Base-by-base conservation (phyloP, 2,113 vertebrate genomes). In the Xiphophorus couchianus region DNA sequence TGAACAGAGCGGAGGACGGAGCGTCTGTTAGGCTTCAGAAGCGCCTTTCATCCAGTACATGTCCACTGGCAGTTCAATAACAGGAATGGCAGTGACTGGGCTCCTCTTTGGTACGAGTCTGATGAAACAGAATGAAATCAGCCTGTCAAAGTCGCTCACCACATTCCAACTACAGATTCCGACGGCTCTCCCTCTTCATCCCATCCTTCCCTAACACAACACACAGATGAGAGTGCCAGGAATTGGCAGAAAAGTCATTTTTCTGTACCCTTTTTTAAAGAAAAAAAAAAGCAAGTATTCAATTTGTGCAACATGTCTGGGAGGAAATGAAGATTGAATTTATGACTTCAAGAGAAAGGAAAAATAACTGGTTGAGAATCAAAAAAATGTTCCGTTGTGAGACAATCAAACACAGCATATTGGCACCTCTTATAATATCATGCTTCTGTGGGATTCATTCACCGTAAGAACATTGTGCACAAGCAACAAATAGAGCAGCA, bases 51-150 rank as follows among this genome's bases (percentile, higher is more conserved):
- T 31, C 28, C 44, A 74, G 39, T 42, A 11, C 17, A 42, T 74
- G 87, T 84, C 86, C 80, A 60, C 58, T 6, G 28, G 83, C 83
- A 71, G 70, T 66, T 64, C 75, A 67, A 65, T 54, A 67, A 58
- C 58, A 69, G 75, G 39, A 63, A 14, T 39, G 37, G 73, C 73
- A 14, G 70, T 58, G 79, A 61, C 78, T 63, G 39, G 71, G 81
- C 62, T 77, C 58, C 51, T 88, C 76, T 70, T 78, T 25, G 33
- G 42, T 10, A 30, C 64, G 62, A 71, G 62, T 62, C 79, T 94
- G 92, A 94, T 93, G 91, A 93, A 94, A 93, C 85, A 67, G 60
- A 88, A 89, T 73, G 90, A 92, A 93, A 94, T 90, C 86, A 73
- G 78, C 72, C 77, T 60, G 74, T 76, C 67, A 27, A 82, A 87